Evolutionary conservation across 2,888 invertebrate species (phyloP).

Genomic region (Ryuthela nishihirai): DNA sequence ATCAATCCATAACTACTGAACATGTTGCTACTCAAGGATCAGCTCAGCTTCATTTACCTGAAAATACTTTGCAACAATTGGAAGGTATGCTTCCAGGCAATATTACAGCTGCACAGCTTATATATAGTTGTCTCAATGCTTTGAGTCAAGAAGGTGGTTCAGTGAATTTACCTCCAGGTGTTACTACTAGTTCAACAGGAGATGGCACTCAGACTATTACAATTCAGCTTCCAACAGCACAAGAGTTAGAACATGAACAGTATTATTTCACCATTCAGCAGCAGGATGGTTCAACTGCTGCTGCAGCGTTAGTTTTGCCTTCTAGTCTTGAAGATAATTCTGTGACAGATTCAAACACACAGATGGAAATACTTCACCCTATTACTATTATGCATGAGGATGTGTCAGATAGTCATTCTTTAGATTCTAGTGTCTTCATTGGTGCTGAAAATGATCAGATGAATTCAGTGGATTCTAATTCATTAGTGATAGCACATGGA

Average conservation of each 20-base stretch:
- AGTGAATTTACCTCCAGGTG: conserved; percentile 35
- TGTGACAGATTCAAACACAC: not conserved
- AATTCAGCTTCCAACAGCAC: conserved; percentile 36
- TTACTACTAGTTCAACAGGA: conserved; percentile 10
- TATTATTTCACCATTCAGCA: conserved; percentile 40
- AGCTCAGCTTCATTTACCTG: conserved; percentile 26
- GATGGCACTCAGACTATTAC: conserved; percentile 41
- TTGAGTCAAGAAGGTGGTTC: conserved; percentile 42
- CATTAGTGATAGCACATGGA: conserved; percentile 11
- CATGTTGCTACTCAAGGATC: conserved; percentile 9
- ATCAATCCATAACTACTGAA: not conserved
- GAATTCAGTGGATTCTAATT: not conserved
- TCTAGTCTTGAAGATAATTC: conserved; percentile 3
- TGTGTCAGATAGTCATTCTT: too few relatives aligned
- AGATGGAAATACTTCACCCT: not conserved
- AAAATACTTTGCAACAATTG: conserved; percentile 42
- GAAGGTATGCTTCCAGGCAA: conserved; percentile 40
- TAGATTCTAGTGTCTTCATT: conserved; percentile 10
- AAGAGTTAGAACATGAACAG: conserved; percentile 31
- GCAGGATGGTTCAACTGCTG: conserved; percentile 21
- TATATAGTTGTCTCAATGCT: conserved; percentile 43
- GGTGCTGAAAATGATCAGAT: conserved; percentile 3
- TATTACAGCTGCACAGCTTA: conserved; percentile 41
- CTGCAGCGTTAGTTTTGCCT: conserved; percentile 4
- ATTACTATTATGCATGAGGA: not conserved